These are phyloP conservation scores for Platysteira castanea DNA, from an alignment of 2,113 vertebrate species.

Conservation along the genomic window DNA sequence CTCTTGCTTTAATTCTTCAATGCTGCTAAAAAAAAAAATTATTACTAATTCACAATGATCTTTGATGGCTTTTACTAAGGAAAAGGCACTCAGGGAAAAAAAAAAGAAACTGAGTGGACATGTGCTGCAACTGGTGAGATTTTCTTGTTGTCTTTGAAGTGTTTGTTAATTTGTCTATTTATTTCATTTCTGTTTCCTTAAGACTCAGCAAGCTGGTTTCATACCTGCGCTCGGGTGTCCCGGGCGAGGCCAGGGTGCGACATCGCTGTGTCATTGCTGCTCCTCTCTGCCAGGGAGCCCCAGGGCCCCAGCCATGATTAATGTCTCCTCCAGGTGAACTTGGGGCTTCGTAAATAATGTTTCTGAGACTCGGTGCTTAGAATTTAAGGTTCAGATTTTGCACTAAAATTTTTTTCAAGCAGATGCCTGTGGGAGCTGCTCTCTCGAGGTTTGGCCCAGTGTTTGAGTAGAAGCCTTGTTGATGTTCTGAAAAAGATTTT, in stretches of 20 bases:
- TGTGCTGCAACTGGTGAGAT: conserved; percentile 50
- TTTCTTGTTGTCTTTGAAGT: conserved; percentile 46
- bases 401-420: neutral
- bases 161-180: conserved; percentile 41
- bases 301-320: fast-evolving
- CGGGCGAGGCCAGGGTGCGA: fast-evolving
- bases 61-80: conserved; percentile 70
- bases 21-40: conserved; percentile 63
- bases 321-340: neutral
- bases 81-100: conserved; percentile 64
- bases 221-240: neutral
- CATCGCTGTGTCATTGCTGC: neutral
- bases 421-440: neutral
- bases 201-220: neutral
- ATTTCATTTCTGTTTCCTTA: neutral
- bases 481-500: neutral
- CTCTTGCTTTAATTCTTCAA: conserved; percentile 67
- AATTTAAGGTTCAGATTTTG: neutral
- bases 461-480: neutral
- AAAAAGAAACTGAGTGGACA: conserved; percentile 31
- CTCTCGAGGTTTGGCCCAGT: neutral
- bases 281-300: neutral
- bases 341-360: fast-evolving
- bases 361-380: fast-evolving
- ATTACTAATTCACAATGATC: conserved; percentile 67